Percentiles rank a stretch among this genome's conserved stretches.
These are phyloP conservation scores for Platysternon megacephalum DNA, from an alignment of 2,113 vertebrate genomes.

Conservation along the genomic window DNA sequence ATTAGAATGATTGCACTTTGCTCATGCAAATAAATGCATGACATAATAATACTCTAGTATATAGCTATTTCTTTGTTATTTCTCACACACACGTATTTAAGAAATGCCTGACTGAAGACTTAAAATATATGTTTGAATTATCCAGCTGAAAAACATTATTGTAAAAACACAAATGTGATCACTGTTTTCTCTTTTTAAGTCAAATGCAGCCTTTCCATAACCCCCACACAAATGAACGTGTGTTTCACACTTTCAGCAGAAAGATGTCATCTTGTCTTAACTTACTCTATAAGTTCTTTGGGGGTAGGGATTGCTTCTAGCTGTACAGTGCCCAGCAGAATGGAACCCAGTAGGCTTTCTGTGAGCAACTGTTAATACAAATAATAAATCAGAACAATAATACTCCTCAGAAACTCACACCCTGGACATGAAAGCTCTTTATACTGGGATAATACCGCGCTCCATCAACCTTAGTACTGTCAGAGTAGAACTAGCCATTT, in stretches of 20 bases:
- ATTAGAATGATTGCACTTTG: background rate
- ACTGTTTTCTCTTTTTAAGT: background rate
- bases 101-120: background rate
- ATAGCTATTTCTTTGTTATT: background rate
- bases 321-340: background rate
- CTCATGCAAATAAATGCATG: background rate
- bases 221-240: background rate
- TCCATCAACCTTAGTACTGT: background rate
- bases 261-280: background rate
- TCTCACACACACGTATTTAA: background rate
- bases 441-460: rapidly evolving
- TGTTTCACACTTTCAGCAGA: background rate
- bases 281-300: background rate
- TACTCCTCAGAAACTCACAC: background rate
- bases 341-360: background rate
- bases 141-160: background rate
- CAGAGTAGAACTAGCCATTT: background rate
- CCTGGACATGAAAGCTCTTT: background rate
- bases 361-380: background rate
- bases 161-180: background rate
- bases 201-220: background rate
- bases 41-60: background rate
- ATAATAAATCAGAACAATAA: background rate
- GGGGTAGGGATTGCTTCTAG: background rate
- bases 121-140: background rate